A percentile compares a stretch with the other conserved stretches of the same genome.
These are phyloP conservation scores for Corella eumyota DNA, from an alignment of 23 tunicate genomes.

Conservation along the genomic window DNA sequence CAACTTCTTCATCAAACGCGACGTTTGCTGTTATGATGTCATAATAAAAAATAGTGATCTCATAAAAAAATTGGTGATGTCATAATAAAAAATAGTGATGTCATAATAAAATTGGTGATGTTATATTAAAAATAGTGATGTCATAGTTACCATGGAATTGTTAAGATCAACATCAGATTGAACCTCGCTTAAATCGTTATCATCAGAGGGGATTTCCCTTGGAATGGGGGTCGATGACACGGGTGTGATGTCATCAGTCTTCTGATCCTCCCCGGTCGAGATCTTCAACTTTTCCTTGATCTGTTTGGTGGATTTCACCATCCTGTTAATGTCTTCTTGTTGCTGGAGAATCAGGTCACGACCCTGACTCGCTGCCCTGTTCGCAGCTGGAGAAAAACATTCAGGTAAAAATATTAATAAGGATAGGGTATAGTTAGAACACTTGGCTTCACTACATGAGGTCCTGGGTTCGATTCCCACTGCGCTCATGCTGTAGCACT, in stretches of 20 bases:
- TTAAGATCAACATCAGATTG: too few relatives aligned
- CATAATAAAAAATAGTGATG: background rate
- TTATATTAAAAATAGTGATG: too few relatives aligned
- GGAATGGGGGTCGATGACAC: too few relatives aligned
- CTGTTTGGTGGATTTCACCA: constrained; percentile 15
- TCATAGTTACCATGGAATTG: too few relatives aligned
- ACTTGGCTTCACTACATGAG: too few relatives aligned
- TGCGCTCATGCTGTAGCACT: too few relatives aligned
- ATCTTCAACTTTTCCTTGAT: constrained; percentile 34
- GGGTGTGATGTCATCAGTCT: too few relatives aligned
- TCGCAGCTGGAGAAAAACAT: constrained; percentile 40
- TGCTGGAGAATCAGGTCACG: constrained; percentile 51
- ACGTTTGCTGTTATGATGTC: background rate
- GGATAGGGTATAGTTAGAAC: too few relatives aligned
- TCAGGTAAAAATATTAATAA: background rate
- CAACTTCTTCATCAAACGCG: constrained; percentile 11
- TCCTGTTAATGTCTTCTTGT: constrained; percentile 38
- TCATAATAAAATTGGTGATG: background rate
- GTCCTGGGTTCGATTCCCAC: too few relatives aligned
- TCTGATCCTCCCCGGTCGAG: background rate
- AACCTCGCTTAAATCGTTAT: too few relatives aligned
- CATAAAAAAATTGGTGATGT: background rate
- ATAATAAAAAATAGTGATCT: background rate
- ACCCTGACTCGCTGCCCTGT: constrained; percentile 59
- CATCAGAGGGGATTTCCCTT: too few relatives aligned